Base-by-base conservation (phyloP, 2,888 invertebrate species). In the Lepidocyrtoides sp. region DNA sequence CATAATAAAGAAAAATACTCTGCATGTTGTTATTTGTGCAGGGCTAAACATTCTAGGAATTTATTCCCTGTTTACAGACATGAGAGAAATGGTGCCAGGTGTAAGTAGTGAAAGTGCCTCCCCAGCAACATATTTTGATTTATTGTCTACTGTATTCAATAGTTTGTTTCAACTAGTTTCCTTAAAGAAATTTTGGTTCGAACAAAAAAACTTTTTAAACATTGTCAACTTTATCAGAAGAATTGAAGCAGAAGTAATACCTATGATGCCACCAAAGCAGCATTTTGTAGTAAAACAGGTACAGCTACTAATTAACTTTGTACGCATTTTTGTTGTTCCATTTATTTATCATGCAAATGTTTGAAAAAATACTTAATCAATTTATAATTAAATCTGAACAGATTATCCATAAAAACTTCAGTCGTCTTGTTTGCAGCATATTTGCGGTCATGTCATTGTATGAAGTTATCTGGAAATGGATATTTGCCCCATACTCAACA, bases 371-470 rank as follows among this genome's bases (percentile, higher is more conserved):
- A n/a, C n/a, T n/a, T n/a, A n/a, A n/a, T n/a, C n/a, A n/a, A n/a
- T n/a, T n/a, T n/a, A n/a, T 57, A 20, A 3, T 57, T 57, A 20
- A 57, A 20, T 14, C 57, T 57, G 23, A n/a, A n/a, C 23, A 23
- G 17, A 20, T 57, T 57, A 4, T 17, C 20, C 5, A 20, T 20
- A 57, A 20, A 57, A 20, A 12, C 20, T 17, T 60, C 20, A 4
- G 3, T 41, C 14, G 36, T 8, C 17, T 32, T 2, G 14, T 63
- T 12, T 82, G 60, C 23, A 17, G 41, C 0, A 1, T 82, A 8
- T 82, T 82, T 82, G 41, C 82, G 3, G 63, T 20, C 2, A 82
- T 82, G 60, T 20, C 63, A 0, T 2, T 63, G 5, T 82, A 82
- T 44, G 41, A 82, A 26, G 8, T 20, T 5, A 23, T 82, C 2